Evolutionary conservation across 2,797 vertebrate genomes (phyloP), one percentile per base, ranked within the genome.

Genomic region (Chelidonichthys spinosus): DNA sequence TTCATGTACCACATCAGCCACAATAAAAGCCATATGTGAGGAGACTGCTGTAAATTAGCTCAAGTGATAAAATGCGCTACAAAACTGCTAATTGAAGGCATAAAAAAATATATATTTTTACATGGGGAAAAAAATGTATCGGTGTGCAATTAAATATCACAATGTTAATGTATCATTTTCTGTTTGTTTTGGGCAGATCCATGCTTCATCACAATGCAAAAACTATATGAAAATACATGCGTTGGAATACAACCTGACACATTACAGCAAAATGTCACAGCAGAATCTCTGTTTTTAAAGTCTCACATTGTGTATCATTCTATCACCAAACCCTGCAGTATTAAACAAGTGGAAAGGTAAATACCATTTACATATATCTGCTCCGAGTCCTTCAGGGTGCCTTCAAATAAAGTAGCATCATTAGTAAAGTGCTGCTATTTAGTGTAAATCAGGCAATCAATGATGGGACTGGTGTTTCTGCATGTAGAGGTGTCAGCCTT

Each of bases 401-500:
- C 54, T 72, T 81, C 56, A 69, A 61, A 71, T 60, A 8, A 60
- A 79, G 69, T 55, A 52, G 53, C 49, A 47, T 46, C 53, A 71
- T 78, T n/a, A 59, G 56, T 78, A 43, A 85, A 82, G 71, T 74
- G 62, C 32, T 78, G 49, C 64, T 67, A 74, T 79, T 86, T 73
- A 69, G 75, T 73, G 50, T 63, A 69, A 78, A 82, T 59, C 54
- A 11, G 63, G n/a, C 35, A 81, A 81, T 78, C 63, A 76, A 46
- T 75, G 78, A 65, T 17, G 50, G 36, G 70, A 66, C n/a, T 32
- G 49, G 67, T 63, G 63, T 77, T 83, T 65, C 60, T 59, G 60
- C 62, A 63, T 52, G 71, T 69, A 58, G 68, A 83, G 13, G 60
- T 54, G 7, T 72, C 44, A 25, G 25, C 18, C 32, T 69, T 60